These are phyloP conservation scores for Myotis pilosus DNA, from an alignment of 2,797 vertebrate genomes.

Conservation along the genomic window DNA sequence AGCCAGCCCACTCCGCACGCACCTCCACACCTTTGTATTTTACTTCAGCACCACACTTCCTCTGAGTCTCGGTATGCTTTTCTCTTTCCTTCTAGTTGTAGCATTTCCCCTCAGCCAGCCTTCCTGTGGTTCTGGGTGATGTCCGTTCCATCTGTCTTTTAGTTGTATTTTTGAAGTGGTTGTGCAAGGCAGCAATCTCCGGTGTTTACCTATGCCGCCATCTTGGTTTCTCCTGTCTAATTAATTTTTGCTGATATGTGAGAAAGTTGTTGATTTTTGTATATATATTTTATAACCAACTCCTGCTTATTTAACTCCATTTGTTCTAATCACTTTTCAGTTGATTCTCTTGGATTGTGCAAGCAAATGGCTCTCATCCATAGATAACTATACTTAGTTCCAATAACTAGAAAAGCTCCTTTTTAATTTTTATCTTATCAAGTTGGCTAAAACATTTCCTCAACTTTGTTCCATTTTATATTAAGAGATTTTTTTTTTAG, in stretches of 20 bases:
- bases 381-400: not conserved
- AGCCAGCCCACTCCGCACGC: too few relatives aligned
- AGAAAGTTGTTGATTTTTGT: not conserved
- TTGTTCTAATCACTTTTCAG: not conserved
- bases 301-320: not conserved
- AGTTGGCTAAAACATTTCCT: constrained; percentile 11
- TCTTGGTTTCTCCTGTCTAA: not conserved
- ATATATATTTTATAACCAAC: constrained; percentile 7
- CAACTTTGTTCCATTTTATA: not conserved
- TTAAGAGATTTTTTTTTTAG: not conserved
- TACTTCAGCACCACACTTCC: too few relatives aligned
- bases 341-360: not conserved
- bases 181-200: too few relatives aligned
- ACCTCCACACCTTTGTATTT: too few relatives aligned
- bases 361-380: not conserved
- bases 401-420: not conserved
- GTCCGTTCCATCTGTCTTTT: too few relatives aligned
- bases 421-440: not conserved
- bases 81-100: too few relatives aligned
- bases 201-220: too few relatives aligned
- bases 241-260: constrained; percentile 42
- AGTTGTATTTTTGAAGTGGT: too few relatives aligned
- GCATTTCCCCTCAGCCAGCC: too few relatives aligned
- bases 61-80: too few relatives aligned
- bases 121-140: too few relatives aligned